Percentiles rank a stretch among this genome's conserved stretches.
These are phyloP conservation scores for Lasioglossum oenotherae DNA, from an alignment of 2,888 invertebrate genomes.

Conservation along the genomic window DNA sequence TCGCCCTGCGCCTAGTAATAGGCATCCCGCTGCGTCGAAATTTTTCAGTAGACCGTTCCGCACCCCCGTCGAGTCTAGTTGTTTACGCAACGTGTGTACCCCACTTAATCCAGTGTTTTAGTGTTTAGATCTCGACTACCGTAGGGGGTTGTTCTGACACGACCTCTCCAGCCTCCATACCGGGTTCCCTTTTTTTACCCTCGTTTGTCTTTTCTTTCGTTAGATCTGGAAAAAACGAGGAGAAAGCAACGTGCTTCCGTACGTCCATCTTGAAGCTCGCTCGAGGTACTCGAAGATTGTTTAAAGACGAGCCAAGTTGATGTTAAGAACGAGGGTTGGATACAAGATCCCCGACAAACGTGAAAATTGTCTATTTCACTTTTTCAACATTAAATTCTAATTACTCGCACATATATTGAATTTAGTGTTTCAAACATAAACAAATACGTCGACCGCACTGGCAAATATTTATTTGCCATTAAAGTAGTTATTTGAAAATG, in stretches of 20 bases:
- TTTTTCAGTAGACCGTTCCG: slow-evolving; percentile 63
- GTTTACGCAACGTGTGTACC: slow-evolving; percentile 71
- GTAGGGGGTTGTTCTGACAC: slow-evolving; percentile 69
- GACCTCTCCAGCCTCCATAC: slow-evolving; percentile 62
- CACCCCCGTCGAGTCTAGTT: slow-evolving; percentile 68
- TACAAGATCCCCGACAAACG: too few species aligned
- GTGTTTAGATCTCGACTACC: slow-evolving; percentile 74
- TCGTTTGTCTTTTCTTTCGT: slow-evolving; percentile 38
- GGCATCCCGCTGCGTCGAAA: slow-evolving; percentile 56
- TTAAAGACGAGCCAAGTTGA: not conserved
- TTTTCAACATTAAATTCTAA: not conserved
- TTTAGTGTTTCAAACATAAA: too few species aligned
- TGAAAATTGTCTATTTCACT: not conserved
- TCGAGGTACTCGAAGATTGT: not conserved
- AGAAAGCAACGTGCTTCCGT: slow-evolving; percentile 27
- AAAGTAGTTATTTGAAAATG: not conserved
- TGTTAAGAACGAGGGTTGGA: too few species aligned
- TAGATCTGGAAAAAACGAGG: slow-evolving; percentile 4
- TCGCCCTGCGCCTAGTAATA: not conserved
- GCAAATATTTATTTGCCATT: too few species aligned
- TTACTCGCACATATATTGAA: too few species aligned
- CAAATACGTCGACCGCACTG: too few species aligned
- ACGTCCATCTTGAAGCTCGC: not conserved
- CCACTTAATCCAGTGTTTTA: slow-evolving; percentile 77
- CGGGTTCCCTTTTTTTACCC: slow-evolving; percentile 35